Percentiles rank a stretch among this genome's conserved stretches.
Evolutionary conservation across 2,888 invertebrate species (phyloP).

Genomic region (Cephus nigrinus): DNA sequence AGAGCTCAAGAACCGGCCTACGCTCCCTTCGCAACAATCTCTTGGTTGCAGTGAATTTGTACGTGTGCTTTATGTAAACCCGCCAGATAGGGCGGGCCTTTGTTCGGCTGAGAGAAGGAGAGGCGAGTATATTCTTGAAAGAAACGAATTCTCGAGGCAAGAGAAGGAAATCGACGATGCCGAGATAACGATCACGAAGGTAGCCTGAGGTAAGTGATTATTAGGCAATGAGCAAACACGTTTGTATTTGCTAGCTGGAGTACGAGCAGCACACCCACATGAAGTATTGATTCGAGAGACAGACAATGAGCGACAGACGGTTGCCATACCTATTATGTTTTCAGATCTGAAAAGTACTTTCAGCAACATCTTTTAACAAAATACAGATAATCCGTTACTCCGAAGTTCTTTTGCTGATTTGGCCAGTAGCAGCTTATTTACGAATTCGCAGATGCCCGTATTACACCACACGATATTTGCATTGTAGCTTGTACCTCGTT

Average conservation of each 20-base stretch:
- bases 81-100: background rate
- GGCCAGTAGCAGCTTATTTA: background rate
- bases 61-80: background rate
- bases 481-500: background rate
- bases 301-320: slow-evolving; percentile 44
- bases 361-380: background rate
- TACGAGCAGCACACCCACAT: slow-evolving; percentile 37
- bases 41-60: background rate
- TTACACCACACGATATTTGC: background rate
- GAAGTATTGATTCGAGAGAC: slow-evolving; percentile 49
- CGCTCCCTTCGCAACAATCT: background rate
- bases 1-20: background rate
- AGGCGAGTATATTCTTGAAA: background rate
- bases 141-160: background rate
- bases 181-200: background rate
- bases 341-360: background rate
- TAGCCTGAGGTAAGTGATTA: slow-evolving; percentile 20
- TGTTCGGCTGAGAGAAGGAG: background rate
- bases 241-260: slow-evolving; percentile 28
- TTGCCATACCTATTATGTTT: slow-evolving; percentile 2
- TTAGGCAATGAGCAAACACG: slow-evolving; percentile 27
- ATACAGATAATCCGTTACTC: background rate
- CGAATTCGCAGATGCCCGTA: background rate
- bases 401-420: background rate
- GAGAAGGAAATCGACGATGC: background rate